Base-by-base conservation (phyloP, 2,888 invertebrate genomes). In the Anodontia alba region DNA sequence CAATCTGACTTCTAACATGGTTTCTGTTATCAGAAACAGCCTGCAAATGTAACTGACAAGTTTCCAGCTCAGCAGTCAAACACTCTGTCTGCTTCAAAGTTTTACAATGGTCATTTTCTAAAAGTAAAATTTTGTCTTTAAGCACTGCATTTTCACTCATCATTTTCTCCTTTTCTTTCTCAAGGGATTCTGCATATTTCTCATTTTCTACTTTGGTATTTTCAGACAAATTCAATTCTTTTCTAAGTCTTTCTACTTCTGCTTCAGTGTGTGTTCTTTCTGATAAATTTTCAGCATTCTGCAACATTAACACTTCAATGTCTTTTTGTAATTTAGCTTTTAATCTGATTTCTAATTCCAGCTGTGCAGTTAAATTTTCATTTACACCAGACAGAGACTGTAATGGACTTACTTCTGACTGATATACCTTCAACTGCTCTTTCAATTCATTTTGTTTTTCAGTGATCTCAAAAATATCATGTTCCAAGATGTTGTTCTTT, bases 261-360 rank as follows among this genome's bases (percentile, higher is more conserved):
- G 72, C 73, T 36, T 73, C 70, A 38, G 81, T 7, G 17, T 51
- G 73, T 31, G 29, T 43, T 43, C 66, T 76, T 79, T 76, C 83
- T 36, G 36, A 68, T 71, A 71, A 38, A 15, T 79, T 29, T 15
- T 49, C 36, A 15, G 38, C 46, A 12, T 49, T 23, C n/a, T 78
- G 43, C 36, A 51, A 29, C 20, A 78, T 57, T 31, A 73, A 26
- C 66, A 26, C 62, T 78, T 81, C 80, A 43, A 78, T 38, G 54
- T 83, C 83, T 12, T 23, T 72, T 62, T 86, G 81, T 31, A 81
- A 51, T 46, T 86, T 83, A 17, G 12, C 43, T 51, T 85, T 85
- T 54, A 80, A 85, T 36, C 78, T 85, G 17, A 54, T 62, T 67
- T 86, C 86, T 26, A 83, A 68, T 70, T 86, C 86, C 29, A 86